Evolutionary conservation across 2,797 vertebrate species (phyloP), one percentile per base, ranked within the genome.

Genomic region (Synanceia verrucosa): DNA sequence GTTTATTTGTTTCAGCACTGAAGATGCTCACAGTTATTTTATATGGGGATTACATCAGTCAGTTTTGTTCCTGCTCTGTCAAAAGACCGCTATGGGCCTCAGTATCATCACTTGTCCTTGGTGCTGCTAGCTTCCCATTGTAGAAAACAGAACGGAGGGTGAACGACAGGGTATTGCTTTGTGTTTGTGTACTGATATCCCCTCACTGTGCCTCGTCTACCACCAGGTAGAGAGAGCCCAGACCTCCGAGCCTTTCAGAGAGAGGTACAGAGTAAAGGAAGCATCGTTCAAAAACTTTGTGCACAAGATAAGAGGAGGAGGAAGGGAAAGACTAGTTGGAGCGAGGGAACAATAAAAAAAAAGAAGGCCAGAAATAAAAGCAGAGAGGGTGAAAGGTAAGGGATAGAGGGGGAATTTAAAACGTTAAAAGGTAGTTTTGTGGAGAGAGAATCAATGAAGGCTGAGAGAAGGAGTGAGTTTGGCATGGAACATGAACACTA

Each of bases 1-100:
- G 93, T 98, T 98, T 97, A 98, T 98, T 99, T 94, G 94, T 96
- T 95, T 90, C 93, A 94, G 96, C 95, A 97, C 93, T 95, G 94
- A 95, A 94, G 95, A 95, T 95, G 96, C 95, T 98, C 96, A 98
- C 96, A 97, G 96, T 96, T 96, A 95, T 95, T 91, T 95, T 95
- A 95, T 94, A 96, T 93, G 95, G 95, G 91, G 94, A 93, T 96
- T 90, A 96, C 96, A 96, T 94, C 86, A 93, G 93, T 94, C 94
- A 84, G 91, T 91, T 93, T 90, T 78, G 92, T 95, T 96, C 94
- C 96, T 95, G 95, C 95, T 96, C 94, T 94, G 92, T 93, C 91
- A 90, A 61, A 78, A 79, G 86, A 78, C 82, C 80, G 6, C 65
- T 69, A 51, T 53, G 64, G 84, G 73, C 78, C 86, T 71, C 80